Percentiles rank a stretch among this genome's conserved stretches.
Conservation (phyloP, 2,113 vertebrate genomes). For the Chloebia gouldiae region DNA sequence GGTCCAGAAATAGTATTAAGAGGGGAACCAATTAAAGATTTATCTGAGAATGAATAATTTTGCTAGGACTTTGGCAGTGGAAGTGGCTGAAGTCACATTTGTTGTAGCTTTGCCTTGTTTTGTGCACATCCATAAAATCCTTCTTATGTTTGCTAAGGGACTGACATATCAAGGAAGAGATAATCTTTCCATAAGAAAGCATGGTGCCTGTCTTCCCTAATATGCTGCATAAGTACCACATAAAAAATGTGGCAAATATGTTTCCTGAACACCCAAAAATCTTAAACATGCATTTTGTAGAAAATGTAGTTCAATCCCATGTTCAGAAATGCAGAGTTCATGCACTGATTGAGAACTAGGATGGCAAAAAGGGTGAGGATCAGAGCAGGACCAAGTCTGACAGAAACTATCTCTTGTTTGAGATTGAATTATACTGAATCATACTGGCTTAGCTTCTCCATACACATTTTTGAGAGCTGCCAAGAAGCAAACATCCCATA, state of each 20-base stretch:
- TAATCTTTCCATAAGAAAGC: neutral
- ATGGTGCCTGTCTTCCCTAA: neutral
- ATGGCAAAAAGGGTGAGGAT: neutral
- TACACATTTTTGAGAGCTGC: neutral
- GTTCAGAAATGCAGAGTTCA: neutral
- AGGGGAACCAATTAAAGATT: conserved; percentile 65
- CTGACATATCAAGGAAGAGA: neutral
- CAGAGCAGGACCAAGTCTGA: neutral
- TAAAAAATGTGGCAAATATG: neutral
- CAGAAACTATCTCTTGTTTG: neutral
- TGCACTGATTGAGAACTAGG: neutral
- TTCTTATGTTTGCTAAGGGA: neutral
- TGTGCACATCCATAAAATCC: neutral
- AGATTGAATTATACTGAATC: neutral
- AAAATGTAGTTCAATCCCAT: neutral
- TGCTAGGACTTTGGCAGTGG: conserved; percentile 1
- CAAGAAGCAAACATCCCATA: neutral
- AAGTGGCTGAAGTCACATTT: conserved; percentile 31
- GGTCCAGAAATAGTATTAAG: conserved; percentile 43
- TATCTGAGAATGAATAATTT: conserved; percentile 46
- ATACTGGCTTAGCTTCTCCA: neutral
- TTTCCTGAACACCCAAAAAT: neutral
- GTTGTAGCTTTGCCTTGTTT: neutral
- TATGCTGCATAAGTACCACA: neutral
- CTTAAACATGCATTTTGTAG: neutral